Evolutionary conservation across 2,888 invertebrate genomes (phyloP).

Genomic region (Lordiphosa andalusiaca): DNA sequence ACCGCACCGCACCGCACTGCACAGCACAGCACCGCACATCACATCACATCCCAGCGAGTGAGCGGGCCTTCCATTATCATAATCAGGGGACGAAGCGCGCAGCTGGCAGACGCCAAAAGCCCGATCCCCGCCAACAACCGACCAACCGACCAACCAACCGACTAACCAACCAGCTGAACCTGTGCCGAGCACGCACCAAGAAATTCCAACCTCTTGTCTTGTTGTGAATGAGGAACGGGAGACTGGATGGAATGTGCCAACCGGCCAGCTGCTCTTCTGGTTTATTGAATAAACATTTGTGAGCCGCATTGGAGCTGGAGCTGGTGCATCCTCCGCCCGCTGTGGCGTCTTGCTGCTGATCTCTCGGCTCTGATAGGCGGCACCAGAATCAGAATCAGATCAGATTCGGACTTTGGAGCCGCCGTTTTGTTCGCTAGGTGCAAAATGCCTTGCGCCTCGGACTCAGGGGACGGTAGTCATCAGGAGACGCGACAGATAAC

Average conservation of each 20-base stretch:
- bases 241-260: slow-evolving; percentile 27
- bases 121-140: slow-evolving; percentile 6
- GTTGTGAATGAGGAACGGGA: slow-evolving; percentile 57
- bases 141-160: slow-evolving; percentile 32
- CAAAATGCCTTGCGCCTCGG: slow-evolving; percentile 77
- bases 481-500: slow-evolving; percentile 9
- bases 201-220: slow-evolving; percentile 77
- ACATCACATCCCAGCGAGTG: too few relatives aligned
- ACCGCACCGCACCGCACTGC: too few relatives aligned
- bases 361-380: slow-evolving; percentile 58
- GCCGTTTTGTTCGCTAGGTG: slow-evolving; percentile 57
- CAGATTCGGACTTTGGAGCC: slow-evolving; percentile 57
- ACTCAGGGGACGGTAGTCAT: slow-evolving; percentile 70
- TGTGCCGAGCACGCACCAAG: slow-evolving; percentile 79
- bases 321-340: slow-evolving; percentile 12
- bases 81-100: slow-evolving; percentile 59
- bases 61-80: slow-evolving; percentile 57
- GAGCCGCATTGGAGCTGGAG: slow-evolving; percentile 15
- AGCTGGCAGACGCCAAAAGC: slow-evolving; percentile 66
- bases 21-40: too few relatives aligned
- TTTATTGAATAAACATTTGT: slow-evolving; percentile 79
- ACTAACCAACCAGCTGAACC: slow-evolving; percentile 55
- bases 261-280: slow-evolving; percentile 57
- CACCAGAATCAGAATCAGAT: slow-evolving; percentile 62
- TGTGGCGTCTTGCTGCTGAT: slow-evolving; percentile 57